phyloP scores from a whole-genome alignment of 2,113 vertebrate species.

The Hippocampus comes region DNA sequence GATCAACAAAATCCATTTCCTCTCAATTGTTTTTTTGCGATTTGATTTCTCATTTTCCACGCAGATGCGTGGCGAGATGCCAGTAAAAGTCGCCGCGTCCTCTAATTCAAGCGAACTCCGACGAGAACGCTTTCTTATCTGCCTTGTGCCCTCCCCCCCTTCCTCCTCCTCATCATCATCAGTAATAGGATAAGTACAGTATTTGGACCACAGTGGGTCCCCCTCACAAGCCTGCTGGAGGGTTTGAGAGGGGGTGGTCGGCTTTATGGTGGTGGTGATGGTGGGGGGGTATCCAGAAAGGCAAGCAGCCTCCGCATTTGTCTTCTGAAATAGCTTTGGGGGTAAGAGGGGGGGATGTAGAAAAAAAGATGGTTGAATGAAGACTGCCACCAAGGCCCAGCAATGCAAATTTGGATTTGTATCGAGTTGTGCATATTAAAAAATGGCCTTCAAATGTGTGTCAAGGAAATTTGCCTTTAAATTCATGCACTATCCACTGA shows the following conservation, averaged over 20 bases:
- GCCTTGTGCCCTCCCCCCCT: slow-evolving; percentile 45
- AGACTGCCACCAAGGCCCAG: background rate
- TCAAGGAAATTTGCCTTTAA: background rate
- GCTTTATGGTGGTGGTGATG: slow-evolving; percentile 10
- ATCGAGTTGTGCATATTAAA: background rate
- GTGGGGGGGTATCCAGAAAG: slow-evolving; percentile 54
- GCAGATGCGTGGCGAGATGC: slow-evolving; percentile 59
- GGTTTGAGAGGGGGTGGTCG: slow-evolving; percentile 17
- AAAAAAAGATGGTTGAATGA: background rate
- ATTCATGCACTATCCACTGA: background rate
- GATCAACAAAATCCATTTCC: background rate
- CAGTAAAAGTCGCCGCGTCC: slow-evolving; percentile 66
- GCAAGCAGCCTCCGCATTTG: slow-evolving; percentile 59
- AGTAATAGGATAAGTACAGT: slow-evolving; percentile 77
- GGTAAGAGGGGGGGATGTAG: slow-evolving; percentile 2
- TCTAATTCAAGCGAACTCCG: slow-evolving; percentile 65
- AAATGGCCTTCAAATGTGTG: background rate
- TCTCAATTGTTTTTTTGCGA: background rate
- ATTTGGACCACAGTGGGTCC: slow-evolving; percentile 73
- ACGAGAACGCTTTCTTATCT: slow-evolving; percentile 70
- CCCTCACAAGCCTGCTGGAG: slow-evolving; percentile 39
- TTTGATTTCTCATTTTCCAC: slow-evolving; percentile 64
- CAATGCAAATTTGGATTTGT: background rate
- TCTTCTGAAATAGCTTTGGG: slow-evolving; percentile 54
- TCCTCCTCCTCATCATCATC: slow-evolving; percentile 48